A percentile compares a stretch with the other conserved stretches of the same genome.
Evolutionary conservation across 92 coral and sea anemone genomes (phyloP).

Genomic region (Ricordea florida): DNA sequence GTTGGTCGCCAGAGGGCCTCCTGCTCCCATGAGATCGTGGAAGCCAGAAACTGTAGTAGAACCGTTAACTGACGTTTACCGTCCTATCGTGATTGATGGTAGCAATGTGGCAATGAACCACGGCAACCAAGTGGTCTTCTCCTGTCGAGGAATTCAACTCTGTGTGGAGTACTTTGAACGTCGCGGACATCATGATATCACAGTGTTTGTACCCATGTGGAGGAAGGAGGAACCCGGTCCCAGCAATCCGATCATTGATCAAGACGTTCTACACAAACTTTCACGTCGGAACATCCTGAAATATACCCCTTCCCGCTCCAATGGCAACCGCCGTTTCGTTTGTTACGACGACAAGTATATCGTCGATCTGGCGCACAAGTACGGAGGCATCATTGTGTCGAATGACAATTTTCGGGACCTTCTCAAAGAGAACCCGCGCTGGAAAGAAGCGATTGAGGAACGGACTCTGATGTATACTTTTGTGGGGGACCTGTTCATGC

Average conservation of each 20-base stretch:
- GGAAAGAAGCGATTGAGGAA: constrained; percentile 89
- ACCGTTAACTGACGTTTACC: constrained; percentile 26
- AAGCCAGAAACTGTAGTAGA: background rate
- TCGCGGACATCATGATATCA: constrained; percentile 90
- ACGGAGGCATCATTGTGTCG: constrained; percentile 89
- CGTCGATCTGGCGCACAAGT: constrained; percentile 69
- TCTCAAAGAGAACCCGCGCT: constrained; percentile 63
- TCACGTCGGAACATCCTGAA: constrained; percentile 50
- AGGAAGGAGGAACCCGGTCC: constrained; percentile 68
- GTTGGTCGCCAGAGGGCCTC: background rate
- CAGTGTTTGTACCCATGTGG: constrained; percentile 91
- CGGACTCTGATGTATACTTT: constrained; percentile 86
- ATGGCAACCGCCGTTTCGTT: constrained; percentile 72
- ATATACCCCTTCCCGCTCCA: constrained; percentile 84
- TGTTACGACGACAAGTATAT: constrained; percentile 94
- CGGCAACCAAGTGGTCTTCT: constrained; percentile 85
- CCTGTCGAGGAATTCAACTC: constrained; percentile 86
- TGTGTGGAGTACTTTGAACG: constrained; percentile 79
- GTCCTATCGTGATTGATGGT: constrained; percentile 93
- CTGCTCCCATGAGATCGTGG: background rate
- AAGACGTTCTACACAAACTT: constrained; percentile 61
- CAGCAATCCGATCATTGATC: constrained; percentile 70
- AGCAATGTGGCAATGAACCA: constrained; percentile 99
- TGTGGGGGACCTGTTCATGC: constrained; percentile 88
- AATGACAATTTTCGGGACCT: constrained; percentile 92